A percentile compares a stretch with the other conserved stretches of the same genome.
These are phyloP conservation scores for Nanorana parkeri DNA, from an alignment of 2,113 vertebrate species.

Conservation along the genomic window DNA sequence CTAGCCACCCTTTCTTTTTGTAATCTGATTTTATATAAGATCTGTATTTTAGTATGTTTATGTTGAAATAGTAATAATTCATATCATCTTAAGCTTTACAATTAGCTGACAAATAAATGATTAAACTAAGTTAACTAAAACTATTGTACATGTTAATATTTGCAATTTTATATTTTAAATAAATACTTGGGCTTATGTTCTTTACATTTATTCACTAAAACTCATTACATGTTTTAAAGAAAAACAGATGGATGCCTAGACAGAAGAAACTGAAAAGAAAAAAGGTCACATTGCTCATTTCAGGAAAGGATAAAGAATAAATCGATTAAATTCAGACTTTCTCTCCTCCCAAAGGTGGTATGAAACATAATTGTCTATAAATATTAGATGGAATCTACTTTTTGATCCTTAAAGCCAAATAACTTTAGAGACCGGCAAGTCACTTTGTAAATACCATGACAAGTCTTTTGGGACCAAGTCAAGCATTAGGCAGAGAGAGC, in stretches of 20 bases:
- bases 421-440: conserved; percentile 33
- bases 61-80: neutral
- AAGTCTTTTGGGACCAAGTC: conserved; percentile 17
- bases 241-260: neutral
- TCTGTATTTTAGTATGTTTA: neutral
- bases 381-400: conserved; percentile 47
- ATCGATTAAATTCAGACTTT: conserved; percentile 31
- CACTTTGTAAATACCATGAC: conserved; percentile 31
- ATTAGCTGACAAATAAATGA: neutral
- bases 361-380: conserved; percentile 47
- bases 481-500: neutral
- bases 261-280: conserved; percentile 14
- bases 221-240: conserved; percentile 1
- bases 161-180: neutral
- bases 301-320: conserved; percentile 32
- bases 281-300: conserved; percentile 38
- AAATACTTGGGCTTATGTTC: neutral
- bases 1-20: too few species aligned
- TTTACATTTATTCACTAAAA: conserved; percentile 14
- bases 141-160: neutral
- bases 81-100: too few species aligned
- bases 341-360: conserved; percentile 24
- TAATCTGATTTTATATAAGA: neutral
- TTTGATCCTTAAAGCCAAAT: conserved; percentile 33
- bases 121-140: neutral